phyloP scores from a whole-genome alignment of 2,797 vertebrate species.

The Lepilemur septentrionalis region DNA sequence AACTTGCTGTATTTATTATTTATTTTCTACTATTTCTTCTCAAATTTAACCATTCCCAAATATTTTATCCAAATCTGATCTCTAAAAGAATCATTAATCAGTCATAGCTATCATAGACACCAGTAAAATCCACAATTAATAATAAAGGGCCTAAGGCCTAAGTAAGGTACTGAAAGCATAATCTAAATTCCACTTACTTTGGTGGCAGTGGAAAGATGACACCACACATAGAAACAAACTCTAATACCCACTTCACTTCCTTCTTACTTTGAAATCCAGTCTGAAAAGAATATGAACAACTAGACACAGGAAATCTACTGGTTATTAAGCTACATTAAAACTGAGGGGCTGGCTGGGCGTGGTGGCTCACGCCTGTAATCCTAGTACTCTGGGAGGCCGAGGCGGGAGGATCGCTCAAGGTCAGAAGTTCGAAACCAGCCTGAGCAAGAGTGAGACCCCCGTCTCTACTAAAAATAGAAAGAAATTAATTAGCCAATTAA shows the following conservation, averaged over 20 bases:
- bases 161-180: neutral
- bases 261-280: constrained; percentile 8
- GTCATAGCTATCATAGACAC: neutral
- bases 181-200: constrained; percentile 3
- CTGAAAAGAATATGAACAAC: neutral
- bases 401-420: no score
- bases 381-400: no score
- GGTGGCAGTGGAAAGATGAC: neutral
- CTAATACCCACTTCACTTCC: neutral
- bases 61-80: constrained; percentile 18
- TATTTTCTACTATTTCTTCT: constrained; percentile 50
- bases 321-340: constrained; percentile 14
- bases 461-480: no score
- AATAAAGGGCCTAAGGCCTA: neutral
- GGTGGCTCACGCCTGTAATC: no score
- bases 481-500: no score
- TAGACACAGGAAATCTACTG: neutral
- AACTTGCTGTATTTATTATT: constrained; percentile 43
- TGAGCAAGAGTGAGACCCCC: no score
- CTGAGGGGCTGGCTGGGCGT: neutral
- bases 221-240: neutral
- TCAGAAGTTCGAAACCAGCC: no score
- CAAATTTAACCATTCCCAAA: constrained; percentile 45
- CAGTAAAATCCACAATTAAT: neutral
- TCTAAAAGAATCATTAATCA: constrained; percentile 3